Percentiles rank a stretch among this genome's conserved stretches.
These are phyloP conservation scores for Popillia japonica DNA, from an alignment of 1,140 invertebrate species.

Conservation along the genomic window DNA sequence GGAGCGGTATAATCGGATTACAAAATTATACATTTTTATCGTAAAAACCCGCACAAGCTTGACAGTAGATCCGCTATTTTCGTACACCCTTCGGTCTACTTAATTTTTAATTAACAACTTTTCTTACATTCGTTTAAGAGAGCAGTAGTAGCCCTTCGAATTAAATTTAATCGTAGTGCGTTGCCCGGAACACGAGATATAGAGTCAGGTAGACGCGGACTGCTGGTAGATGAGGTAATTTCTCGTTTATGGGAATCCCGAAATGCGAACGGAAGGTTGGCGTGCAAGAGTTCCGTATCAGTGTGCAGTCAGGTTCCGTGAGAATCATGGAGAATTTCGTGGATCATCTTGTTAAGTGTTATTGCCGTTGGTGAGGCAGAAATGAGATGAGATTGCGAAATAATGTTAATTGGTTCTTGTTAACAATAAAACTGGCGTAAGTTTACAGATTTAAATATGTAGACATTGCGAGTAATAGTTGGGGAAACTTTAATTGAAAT, in stretches of 20 bases:
- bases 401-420: constrained; percentile 34
- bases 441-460: not conserved
- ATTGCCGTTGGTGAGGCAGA: constrained; percentile 9
- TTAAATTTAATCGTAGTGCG: constrained; percentile 17
- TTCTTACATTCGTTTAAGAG: constrained; percentile 8
- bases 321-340: constrained; percentile 20
- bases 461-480: not conserved
- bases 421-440: not conserved
- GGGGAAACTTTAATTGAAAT: not conserved
- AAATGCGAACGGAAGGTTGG: not conserved
- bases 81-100: not conserved
- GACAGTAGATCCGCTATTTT: not conserved
- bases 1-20: not conserved
- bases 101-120: constrained; percentile 29
- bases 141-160: constrained; percentile 23
- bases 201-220: constrained; percentile 16
- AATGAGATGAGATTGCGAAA: constrained; percentile 23
- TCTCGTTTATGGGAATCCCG: constrained; percentile 16
- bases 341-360: constrained; percentile 32
- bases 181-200: not conserved
- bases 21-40: not conserved
- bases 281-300: not conserved
- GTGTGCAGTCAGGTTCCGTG: not conserved
- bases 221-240: constrained; percentile 7
- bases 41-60: not conserved